phyloP scores from a whole-genome alignment of 2,888 invertebrate species.

The Julus scandinavius region DNA sequence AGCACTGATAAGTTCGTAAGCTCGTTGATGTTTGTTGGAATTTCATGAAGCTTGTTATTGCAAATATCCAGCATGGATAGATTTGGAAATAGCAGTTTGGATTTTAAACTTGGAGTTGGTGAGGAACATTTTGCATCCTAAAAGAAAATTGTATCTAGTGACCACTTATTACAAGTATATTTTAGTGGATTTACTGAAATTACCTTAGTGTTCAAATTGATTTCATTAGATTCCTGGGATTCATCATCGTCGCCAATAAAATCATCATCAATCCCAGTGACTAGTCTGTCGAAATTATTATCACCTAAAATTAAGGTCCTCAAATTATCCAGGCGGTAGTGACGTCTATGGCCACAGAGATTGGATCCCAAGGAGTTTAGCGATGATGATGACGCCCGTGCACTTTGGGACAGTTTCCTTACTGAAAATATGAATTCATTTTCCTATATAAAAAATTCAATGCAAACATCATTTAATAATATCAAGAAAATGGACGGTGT shows the following conservation, averaged over 20 bases:
- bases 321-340: conserved; percentile 82
- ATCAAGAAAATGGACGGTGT: background rate
- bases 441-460: background rate
- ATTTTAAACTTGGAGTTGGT: conserved; percentile 55
- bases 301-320: conserved; percentile 86
- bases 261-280: conserved; percentile 57
- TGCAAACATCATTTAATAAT: background rate
- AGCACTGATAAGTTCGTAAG: conserved; percentile 90
- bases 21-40: conserved; percentile 87
- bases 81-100: conserved; percentile 87
- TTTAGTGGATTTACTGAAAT: background rate
- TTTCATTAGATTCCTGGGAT: conserved; percentile 58
- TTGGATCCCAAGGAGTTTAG: conserved; percentile 53
- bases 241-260: conserved; percentile 56
- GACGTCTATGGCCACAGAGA: conserved; percentile 81
- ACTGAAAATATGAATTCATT: conserved; percentile 53
- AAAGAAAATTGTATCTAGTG: background rate
- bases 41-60: conserved; percentile 81
- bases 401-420: conserved; percentile 53
- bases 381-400: conserved; percentile 57
- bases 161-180: too few relatives aligned
- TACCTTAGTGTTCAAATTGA: conserved; percentile 55
- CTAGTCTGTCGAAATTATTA: conserved; percentile 82
- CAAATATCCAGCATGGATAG: conserved; percentile 95
- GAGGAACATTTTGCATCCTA: conserved; percentile 57